A percentile compares a stretch with the other conserved stretches of the same genome.
phyloP scores from a whole-genome alignment of 2,113 vertebrate species.

The Thunnus thynnus region DNA sequence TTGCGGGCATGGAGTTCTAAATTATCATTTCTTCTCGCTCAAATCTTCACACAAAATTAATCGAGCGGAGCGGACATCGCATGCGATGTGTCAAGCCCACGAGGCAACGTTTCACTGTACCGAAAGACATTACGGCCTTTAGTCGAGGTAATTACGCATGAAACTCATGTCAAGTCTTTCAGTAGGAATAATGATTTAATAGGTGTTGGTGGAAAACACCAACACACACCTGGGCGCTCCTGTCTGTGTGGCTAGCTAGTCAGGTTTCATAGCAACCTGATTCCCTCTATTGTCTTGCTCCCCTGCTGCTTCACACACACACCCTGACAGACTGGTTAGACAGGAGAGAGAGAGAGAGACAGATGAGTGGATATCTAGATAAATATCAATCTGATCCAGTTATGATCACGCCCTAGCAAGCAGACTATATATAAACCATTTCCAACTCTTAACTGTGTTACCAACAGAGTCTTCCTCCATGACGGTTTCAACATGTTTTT shows the following conservation, averaged over 20 bases:
- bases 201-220: constrained; percentile 14
- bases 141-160: background rate
- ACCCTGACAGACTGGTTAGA: constrained; percentile 68
- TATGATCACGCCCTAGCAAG: background rate
- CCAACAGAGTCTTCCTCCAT: background rate
- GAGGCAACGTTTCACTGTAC: background rate
- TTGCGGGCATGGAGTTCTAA: background rate
- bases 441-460: constrained; percentile 1
- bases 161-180: background rate
- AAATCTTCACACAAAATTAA: background rate
- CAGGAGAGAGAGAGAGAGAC: background rate
- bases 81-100: background rate
- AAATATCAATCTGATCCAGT: constrained; percentile 8
- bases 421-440: background rate
- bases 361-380: constrained; percentile 6
- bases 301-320: constrained; percentile 22
- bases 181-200: constrained; percentile 21
- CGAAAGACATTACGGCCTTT: background rate
- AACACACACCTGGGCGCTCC: constrained; percentile 23
- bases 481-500: background rate
- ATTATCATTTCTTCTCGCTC: background rate
- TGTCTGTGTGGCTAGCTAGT: constrained; percentile 37
- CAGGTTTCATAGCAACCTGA: constrained; percentile 75
- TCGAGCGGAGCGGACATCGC: background rate
- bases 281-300: constrained; percentile 55